phyloP scores from a whole-genome alignment of 1,140 invertebrate species.

The Drosophila subpulchrella region DNA sequence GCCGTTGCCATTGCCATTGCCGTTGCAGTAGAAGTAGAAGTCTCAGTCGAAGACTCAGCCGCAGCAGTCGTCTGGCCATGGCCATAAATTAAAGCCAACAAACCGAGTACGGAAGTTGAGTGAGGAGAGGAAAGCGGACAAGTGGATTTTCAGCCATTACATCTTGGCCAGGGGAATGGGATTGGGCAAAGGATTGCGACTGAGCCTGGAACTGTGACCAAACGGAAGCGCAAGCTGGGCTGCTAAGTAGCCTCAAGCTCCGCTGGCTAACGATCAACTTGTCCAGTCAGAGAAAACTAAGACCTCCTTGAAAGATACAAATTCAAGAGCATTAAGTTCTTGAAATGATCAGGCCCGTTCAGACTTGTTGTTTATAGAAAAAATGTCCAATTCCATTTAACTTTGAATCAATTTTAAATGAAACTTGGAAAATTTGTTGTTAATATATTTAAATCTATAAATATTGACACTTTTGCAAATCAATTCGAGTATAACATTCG shows the following conservation, averaged over 20 bases:
- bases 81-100: constrained; percentile 79
- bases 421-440: too few species aligned
- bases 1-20: constrained; percentile 9
- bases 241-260: constrained; percentile 70
- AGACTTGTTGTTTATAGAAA: too few species aligned
- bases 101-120: constrained; percentile 70
- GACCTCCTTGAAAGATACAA: neutral
- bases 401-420: too few species aligned
- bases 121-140: constrained; percentile 36
- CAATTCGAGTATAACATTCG: too few species aligned
- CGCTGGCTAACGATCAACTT: constrained; percentile 67
- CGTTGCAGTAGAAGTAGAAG: constrained; percentile 6
- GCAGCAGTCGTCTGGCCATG: constrained; percentile 53
- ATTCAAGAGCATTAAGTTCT: neutral
- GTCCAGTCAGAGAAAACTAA: neutral
- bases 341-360: too few species aligned
- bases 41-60: constrained; percentile 23
- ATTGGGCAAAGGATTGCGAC: neutral
- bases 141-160: constrained; percentile 76
- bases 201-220: constrained; percentile 23
- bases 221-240: constrained; percentile 68
- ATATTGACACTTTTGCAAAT: too few species aligned
- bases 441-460: too few species aligned
- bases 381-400: too few species aligned
- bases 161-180: constrained; percentile 47